Percentiles rank a stretch among this genome's conserved stretches.
These are phyloP conservation scores for Petrophora chlorosata DNA, from an alignment of 2,888 invertebrate genomes.

Conservation along the genomic window DNA sequence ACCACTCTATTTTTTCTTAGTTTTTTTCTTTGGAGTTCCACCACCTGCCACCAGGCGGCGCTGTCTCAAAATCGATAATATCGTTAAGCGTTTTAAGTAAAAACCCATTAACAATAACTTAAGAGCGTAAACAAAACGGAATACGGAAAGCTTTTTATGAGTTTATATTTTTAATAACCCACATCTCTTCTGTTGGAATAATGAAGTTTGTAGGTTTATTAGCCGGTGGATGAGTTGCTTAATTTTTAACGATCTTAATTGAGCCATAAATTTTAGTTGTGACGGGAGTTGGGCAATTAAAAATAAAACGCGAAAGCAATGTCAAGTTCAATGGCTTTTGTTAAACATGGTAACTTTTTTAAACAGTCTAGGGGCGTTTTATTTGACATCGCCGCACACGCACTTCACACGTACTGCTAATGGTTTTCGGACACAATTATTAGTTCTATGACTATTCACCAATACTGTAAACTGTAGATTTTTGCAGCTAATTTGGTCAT, in stretches of 20 bases:
- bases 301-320: slow-evolving; percentile 26
- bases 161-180: slow-evolving; percentile 34
- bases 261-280: slow-evolving; percentile 42
- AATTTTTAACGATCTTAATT: slow-evolving; percentile 44
- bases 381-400: no score
- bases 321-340: slow-evolving; percentile 21
- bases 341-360: slow-evolving; percentile 12
- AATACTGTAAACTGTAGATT: no score
- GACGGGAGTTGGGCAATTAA: slow-evolving; percentile 36
- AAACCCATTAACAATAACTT: slow-evolving; percentile 67
- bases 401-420: no score
- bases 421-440: no score
- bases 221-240: slow-evolving; percentile 37
- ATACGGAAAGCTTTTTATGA: slow-evolving; percentile 36
- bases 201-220: slow-evolving; percentile 37
- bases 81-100: slow-evolving; percentile 62
- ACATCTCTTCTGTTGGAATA: slow-evolving; percentile 31
- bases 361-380: background rate
- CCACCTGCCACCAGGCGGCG: slow-evolving; percentile 49
- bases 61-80: slow-evolving; percentile 56
- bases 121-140: slow-evolving; percentile 55
- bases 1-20: slow-evolving; percentile 31
- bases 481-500: no score
- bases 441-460: no score
- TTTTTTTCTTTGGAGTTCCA: slow-evolving; percentile 43